These are phyloP conservation scores for Chymomyza procnemis DNA, from an alignment of 2,888 invertebrate genomes.

Conservation along the genomic window DNA sequence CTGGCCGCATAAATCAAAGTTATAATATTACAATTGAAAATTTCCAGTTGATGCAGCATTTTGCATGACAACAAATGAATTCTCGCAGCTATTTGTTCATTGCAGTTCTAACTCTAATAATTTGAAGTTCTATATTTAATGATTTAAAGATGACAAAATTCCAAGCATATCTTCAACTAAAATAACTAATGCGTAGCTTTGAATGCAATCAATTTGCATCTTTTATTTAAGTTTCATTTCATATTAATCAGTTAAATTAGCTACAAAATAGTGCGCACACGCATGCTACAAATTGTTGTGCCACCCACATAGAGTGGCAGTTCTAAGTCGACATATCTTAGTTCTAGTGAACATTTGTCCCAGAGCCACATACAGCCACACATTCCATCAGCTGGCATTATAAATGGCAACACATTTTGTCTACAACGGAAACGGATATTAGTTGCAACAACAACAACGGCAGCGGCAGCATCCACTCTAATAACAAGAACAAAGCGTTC, in stretches of 20 bases:
- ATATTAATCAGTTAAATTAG: neutral
- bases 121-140: too few relatives aligned
- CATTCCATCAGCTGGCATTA: constrained; percentile 49
- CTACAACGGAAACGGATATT: constrained; percentile 77
- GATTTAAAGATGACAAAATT: too few relatives aligned
- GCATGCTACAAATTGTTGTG: neutral
- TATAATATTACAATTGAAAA: too few relatives aligned
- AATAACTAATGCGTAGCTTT: neutral
- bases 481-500: constrained; percentile 35
- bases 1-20: too few relatives aligned
- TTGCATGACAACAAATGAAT: too few relatives aligned
- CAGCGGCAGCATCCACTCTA: constrained; percentile 27
- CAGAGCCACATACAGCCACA: neutral
- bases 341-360: neutral
- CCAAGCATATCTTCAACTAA: too few relatives aligned
- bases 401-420: constrained; percentile 76
- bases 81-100: too few relatives aligned
- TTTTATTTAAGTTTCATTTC: neutral
- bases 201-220: neutral
- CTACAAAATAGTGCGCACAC: neutral
- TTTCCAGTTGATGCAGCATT: too few relatives aligned
- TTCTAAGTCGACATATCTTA: too few relatives aligned
- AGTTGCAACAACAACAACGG: constrained; percentile 51
- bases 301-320: too few relatives aligned
- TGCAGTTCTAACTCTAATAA: too few relatives aligned